Percentiles rank a stretch among this genome's conserved stretches.
Evolutionary conservation across 2,797 vertebrate genomes (phyloP).

Genomic region (Adrianichthys oophorus): DNA sequence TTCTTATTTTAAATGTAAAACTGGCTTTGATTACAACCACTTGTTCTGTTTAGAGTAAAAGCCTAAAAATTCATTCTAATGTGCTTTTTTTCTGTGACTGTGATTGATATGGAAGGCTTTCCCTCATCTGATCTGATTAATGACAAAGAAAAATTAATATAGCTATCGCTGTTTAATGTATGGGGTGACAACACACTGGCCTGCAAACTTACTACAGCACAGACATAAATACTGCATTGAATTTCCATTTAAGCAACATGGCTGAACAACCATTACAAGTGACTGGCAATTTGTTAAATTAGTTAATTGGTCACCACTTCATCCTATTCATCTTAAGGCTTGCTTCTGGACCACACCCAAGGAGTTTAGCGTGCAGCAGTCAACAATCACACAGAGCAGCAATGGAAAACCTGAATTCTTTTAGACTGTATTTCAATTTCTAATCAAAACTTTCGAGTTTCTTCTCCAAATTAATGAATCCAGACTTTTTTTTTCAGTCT

Average conservation of each 20-base stretch:
- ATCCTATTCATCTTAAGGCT: slow-evolving; percentile 74
- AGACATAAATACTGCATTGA: slow-evolving; percentile 69
- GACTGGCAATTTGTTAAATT: slow-evolving; percentile 74
- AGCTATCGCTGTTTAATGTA: slow-evolving; percentile 42
- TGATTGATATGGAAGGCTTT: slow-evolving; percentile 52
- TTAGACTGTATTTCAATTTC: slow-evolving; percentile 33
- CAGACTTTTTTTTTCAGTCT: slow-evolving; percentile 37
- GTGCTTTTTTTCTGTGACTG: slow-evolving; percentile 36
- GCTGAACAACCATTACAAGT: slow-evolving; percentile 69
- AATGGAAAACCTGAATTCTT: slow-evolving; percentile 27
- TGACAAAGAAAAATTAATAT: slow-evolving; percentile 47
- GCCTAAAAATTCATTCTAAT: slow-evolving; percentile 13
- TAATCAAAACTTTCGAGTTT: slow-evolving; percentile 21
- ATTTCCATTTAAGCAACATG: slow-evolving; percentile 73
- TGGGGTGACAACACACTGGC: slow-evolving; percentile 43
- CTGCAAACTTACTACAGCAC: slow-evolving; percentile 43
- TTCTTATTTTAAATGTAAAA: too few species aligned
- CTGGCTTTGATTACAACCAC: too few species aligned
- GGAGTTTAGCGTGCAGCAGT: slow-evolving; percentile 50
- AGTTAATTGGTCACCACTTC: slow-evolving; percentile 76
- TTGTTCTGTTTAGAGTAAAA: too few species aligned
- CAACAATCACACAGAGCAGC: slow-evolving; percentile 44
- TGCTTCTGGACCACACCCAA: slow-evolving; percentile 73
- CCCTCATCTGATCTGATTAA: slow-evolving; percentile 61
- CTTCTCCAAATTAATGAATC: slow-evolving; percentile 7